Evolutionary conservation across 2,888 invertebrate genomes (phyloP), one percentile per base, ranked within the genome.

Genomic region (Drosophila putrida): DNA sequence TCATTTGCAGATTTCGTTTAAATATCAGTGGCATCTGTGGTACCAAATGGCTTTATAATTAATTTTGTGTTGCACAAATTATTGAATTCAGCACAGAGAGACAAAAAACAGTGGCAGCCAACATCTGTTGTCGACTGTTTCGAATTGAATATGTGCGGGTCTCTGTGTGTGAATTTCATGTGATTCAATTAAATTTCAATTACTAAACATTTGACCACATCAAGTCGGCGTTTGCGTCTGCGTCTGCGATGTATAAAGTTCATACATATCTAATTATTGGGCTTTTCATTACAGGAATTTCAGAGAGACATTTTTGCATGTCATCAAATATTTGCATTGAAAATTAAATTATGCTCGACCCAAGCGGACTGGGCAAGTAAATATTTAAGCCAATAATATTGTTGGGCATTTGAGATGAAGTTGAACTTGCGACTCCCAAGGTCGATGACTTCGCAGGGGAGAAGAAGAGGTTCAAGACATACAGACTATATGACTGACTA

Each of bases 331-430:
- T 80, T 82, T 75, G 71, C 62, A 62, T 70, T 61, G 9, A 27
- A 80, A 82, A 77, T 82, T 54, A 36, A 69, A 78, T 78, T 71
- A 72, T 68, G 78, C 66, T 63, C n/a, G n/a, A 46, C 13, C 67
- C 49, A 58, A 36, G 54, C 65, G 50, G 62, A 39, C 60, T 13
- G n/a, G 58, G 27, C 67, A 27, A 65, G 74, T 65, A 71, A 66
- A 83, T 78, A 83, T 81, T 83, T 78, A 81, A 81, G 81, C 81
- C 67, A 63, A 69, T 71, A 82, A 80, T 75, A 80, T 71, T 62
- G 63, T 63, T 60, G 46, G 41, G 61, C 71, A 66, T 70, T 49
- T 44, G 25, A 46, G 60, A 61, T 70, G 64, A 75, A 57, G 54
- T 46, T 38, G 6, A 50, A 13, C 41, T 54, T 41, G 11, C 33